Evolutionary conservation across 2,113 vertebrate species (phyloP).

Genomic region (Aegotheles bennettii): DNA sequence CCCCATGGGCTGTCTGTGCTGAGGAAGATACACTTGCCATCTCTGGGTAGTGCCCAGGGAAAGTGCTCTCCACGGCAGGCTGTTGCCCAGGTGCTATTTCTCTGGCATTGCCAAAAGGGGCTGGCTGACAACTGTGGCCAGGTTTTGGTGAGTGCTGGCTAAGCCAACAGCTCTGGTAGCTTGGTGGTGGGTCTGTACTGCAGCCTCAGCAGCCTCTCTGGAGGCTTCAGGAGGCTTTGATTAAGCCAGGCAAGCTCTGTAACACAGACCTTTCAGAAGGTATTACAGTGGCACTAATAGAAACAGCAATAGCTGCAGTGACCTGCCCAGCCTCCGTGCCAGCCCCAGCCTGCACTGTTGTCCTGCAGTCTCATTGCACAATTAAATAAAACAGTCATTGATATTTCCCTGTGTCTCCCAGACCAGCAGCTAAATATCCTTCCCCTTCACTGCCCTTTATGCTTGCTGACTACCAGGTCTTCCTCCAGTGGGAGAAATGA

Average conservation of each 20-base stretch:
- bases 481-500: background rate
- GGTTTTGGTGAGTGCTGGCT: background rate
- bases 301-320: background rate
- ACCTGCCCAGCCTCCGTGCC: background rate
- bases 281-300: background rate
- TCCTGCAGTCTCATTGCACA: background rate
- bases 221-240: background rate
- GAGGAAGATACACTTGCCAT: background rate
- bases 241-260: background rate
- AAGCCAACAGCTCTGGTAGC: background rate
- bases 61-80: background rate
- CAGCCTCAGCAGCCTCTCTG: background rate
- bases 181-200: background rate
- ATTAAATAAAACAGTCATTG: conserved; percentile 35
- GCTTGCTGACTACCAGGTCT: background rate
- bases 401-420: conserved; percentile 11
- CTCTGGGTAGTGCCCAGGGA: background rate
- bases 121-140: background rate
- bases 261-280: background rate
- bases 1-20: background rate
- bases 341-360: background rate
- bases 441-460: background rate
- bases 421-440: conserved; percentile 18
- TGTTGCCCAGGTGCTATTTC: background rate
- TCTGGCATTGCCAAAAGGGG: background rate